These are phyloP conservation scores for Dendronephthya gigantea DNA, from an alignment of 64 coral and sea anemone species.

Conservation along the genomic window DNA sequence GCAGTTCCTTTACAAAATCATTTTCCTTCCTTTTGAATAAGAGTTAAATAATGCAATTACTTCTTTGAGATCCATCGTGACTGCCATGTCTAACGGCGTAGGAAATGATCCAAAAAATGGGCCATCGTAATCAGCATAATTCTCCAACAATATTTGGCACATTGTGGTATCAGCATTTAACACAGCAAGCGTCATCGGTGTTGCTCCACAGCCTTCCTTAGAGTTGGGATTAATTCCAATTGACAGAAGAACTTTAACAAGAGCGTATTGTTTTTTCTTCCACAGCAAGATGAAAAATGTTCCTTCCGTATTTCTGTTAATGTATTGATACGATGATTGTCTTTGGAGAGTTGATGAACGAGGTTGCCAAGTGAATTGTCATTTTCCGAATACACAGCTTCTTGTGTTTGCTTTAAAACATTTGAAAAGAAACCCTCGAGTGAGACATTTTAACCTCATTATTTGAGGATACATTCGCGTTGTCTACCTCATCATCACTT, in stretches of 20 bases:
- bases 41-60: neutral
- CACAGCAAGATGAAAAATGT: neutral
- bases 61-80: neutral
- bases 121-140: neutral
- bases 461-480: no score
- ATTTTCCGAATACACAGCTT: neutral
- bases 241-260: neutral
- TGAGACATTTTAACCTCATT: no score
- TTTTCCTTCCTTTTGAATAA: neutral
- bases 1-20: neutral
- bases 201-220: conserved; percentile 9
- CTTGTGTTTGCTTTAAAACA: neutral
- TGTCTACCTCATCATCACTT: neutral
- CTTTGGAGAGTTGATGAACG: neutral
- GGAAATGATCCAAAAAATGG: neutral
- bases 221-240: neutral
- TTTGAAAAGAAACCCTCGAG: neutral
- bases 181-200: neutral
- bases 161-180: neutral
- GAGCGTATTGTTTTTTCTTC: neutral
- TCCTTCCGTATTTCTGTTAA: neutral
- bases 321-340: neutral
- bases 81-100: neutral
- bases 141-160: neutral
- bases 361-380: neutral